phyloP scores from a whole-genome alignment of 37 sponge, comb jelly and placozoan genomes.

The Oopsacas minuta region DNA sequence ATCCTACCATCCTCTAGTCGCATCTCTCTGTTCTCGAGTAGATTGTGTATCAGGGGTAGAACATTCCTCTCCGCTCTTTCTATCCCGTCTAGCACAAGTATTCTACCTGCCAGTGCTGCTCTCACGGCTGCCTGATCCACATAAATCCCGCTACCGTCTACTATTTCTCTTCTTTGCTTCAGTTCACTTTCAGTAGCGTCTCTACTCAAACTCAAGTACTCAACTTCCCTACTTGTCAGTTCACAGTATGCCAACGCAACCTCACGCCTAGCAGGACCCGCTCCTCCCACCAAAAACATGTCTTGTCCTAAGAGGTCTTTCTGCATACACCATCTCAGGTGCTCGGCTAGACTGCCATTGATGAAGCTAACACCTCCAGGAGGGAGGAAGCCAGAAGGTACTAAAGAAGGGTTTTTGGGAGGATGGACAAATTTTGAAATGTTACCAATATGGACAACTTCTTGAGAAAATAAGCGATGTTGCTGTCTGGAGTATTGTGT shows the following conservation, averaged over 20 bases:
- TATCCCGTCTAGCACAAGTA: constrained; percentile 73
- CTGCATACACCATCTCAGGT: neutral
- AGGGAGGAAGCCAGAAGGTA: constrained; percentile 7
- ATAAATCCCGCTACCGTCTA: constrained; percentile 43
- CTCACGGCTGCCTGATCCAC: constrained; percentile 71
- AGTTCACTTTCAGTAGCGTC: constrained; percentile 84
- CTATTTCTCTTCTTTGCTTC: constrained; percentile 82
- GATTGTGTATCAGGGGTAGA: constrained; percentile 72
- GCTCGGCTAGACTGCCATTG: neutral
- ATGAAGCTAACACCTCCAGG: neutral
- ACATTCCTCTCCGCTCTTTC: constrained; percentile 89
- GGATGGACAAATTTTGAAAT: neutral
- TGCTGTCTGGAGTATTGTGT: neutral
- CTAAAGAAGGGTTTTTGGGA: neutral
- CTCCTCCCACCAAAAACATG: constrained; percentile 71
- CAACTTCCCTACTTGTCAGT: constrained; percentile 57
- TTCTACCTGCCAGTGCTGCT: constrained; percentile 62
- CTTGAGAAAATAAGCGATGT: neutral
- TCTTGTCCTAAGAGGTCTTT: constrained; percentile 69
- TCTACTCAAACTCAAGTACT: constrained; percentile 62
- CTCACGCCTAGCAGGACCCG: constrained; percentile 50
- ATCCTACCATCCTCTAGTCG: constrained; percentile 78
- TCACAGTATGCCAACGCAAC: constrained; percentile 60
- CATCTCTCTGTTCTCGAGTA: constrained; percentile 90
- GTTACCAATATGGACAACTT: neutral